A percentile compares a stretch with the other conserved stretches of the same genome.
phyloP scores from a whole-genome alignment of 2,888 invertebrate species.

The Bombylius major region DNA sequence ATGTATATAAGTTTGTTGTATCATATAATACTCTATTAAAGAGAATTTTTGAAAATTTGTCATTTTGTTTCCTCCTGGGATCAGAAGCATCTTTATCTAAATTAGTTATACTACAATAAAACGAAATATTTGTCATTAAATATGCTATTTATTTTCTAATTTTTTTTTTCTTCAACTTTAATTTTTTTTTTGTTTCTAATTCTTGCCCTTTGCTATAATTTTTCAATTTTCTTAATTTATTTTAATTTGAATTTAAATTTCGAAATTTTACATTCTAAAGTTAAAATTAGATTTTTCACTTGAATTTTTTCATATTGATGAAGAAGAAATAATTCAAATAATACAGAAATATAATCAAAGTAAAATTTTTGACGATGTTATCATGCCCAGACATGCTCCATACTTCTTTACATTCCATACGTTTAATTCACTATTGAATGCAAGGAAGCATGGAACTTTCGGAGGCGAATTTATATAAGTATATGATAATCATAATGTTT shows the following conservation, averaged over 20 bases:
- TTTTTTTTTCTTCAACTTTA: too few species aligned
- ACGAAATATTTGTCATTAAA: neutral
- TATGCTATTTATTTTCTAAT: neutral
- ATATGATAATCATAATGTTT: too few species aligned
- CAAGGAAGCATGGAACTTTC: slow-evolving; percentile 41
- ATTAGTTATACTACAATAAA: neutral
- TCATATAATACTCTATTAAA: too few species aligned
- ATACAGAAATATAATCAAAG: neutral
- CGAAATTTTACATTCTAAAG: neutral
- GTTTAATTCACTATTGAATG: slow-evolving; percentile 38
- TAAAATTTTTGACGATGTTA: neutral
- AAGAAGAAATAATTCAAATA: neutral
- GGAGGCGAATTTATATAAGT: slow-evolving; percentile 13
- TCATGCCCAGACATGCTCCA: slow-evolving; percentile 36
- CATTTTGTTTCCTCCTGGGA: neutral
- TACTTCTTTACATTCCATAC: slow-evolving; percentile 42
- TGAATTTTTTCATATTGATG: too few species aligned
- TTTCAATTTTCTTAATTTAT: too few species aligned
- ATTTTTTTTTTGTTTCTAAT: too few species aligned
- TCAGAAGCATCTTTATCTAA: neutral
- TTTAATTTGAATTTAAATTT: neutral
- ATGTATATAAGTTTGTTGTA: too few species aligned
- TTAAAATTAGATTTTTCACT: neutral
- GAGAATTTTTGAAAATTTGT: neutral
- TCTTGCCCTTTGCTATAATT: too few species aligned